A percentile compares a stretch with the other conserved stretches of the same genome.
Conservation (phyloP, 2,797 vertebrate species). For the Parotocinclus haroldoi region DNA sequence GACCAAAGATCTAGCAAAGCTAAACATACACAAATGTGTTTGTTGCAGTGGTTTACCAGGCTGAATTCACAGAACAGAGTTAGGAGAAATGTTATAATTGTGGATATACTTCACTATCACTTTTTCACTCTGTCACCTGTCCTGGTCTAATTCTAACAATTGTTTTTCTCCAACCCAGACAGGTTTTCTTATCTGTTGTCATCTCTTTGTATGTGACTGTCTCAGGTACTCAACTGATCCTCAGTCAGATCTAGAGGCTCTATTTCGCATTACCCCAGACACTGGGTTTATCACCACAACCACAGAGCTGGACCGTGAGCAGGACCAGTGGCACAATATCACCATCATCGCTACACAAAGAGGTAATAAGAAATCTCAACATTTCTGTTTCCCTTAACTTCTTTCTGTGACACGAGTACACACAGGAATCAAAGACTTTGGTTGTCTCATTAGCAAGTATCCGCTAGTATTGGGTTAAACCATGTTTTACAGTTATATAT, state of each 20-base stretch:
- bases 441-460: no score
- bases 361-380: conserved; percentile 64
- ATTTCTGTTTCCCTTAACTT: neutral
- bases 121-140: no score
- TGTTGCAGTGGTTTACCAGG: no score
- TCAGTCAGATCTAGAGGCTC: conserved; percentile 80
- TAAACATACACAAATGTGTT: no score
- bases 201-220: conserved; percentile 47
- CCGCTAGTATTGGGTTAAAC: no score
- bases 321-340: conserved; percentile 84
- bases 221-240: conserved; percentile 86
- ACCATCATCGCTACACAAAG: conserved; percentile 85
- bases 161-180: no score
- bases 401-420: neutral
- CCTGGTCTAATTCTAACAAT: no score
- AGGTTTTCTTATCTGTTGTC: conserved; percentile 33
- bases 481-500: no score
- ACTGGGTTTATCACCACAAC: conserved; percentile 82
- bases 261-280: conserved; percentile 82
- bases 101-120: no score
- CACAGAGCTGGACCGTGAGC: conserved; percentile 81
- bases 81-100: no score
- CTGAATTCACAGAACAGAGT: no score
- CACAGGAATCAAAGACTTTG: neutral
- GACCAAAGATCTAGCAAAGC: no score